Evolutionary conservation across 2,888 invertebrate genomes (phyloP).

Genomic region (Melikaiella ostensackeni): DNA sequence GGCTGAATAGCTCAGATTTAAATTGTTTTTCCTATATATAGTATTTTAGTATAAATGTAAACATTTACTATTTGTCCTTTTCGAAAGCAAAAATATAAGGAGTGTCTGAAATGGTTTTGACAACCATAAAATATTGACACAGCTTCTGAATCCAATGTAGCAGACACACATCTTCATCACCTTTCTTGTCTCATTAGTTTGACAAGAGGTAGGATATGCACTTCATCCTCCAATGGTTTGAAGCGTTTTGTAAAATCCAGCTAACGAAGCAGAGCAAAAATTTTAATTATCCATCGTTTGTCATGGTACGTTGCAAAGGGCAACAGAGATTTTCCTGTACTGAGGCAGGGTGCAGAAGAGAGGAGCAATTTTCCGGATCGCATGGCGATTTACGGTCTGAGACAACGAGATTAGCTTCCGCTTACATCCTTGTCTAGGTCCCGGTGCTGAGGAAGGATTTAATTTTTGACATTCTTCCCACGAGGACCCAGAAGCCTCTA

Average conservation of each 20-base stretch:
- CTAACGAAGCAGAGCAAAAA: neutral
- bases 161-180: neutral
- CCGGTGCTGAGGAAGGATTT: conserved; percentile 61
- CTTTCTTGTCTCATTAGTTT: conserved; percentile 3
- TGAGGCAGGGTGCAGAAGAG: conserved; percentile 36
- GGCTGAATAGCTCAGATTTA: too few species aligned
- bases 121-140: neutral
- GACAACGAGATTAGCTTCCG: conserved; percentile 64
- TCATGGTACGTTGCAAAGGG: conserved; percentile 58
- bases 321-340: conserved; percentile 44
- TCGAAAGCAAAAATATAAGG: neutral
- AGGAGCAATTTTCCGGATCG: conserved; percentile 56
- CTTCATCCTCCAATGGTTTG: neutral
- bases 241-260: conserved; percentile 4
- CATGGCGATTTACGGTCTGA: conserved; percentile 52
- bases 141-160: neutral
- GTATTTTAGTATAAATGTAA: too few species aligned
- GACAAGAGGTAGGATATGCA: neutral
- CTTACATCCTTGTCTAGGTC: conserved; percentile 33
- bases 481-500: conserved; percentile 45
- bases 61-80: neutral
- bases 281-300: conserved; percentile 64
- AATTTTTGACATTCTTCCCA: conserved; percentile 67
- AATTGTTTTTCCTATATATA: too few species aligned
- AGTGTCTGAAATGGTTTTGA: neutral